Evolutionary conservation across 1,140 invertebrate species (phyloP).

Genomic region (Choristoneura fumiferana): DNA sequence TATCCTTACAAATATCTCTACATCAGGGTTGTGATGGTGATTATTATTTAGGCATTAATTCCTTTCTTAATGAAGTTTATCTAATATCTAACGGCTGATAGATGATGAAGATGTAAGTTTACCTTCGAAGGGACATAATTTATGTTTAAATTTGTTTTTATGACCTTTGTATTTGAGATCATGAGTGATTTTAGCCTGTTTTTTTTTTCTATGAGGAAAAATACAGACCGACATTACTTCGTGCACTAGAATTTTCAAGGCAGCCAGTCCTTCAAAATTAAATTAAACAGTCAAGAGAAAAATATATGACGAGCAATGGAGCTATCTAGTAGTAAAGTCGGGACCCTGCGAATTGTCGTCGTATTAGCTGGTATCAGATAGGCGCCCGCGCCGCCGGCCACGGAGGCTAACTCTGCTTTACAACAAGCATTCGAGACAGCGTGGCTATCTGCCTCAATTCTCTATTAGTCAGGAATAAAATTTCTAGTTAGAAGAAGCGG

Average conservation of each 20-base stretch:
- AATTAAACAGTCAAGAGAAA: too few relatives aligned
- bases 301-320: too few relatives aligned
- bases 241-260: too few relatives aligned
- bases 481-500: background rate
- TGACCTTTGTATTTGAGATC: too few relatives aligned
- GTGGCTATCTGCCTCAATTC: background rate
- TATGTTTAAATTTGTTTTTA: background rate
- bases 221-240: too few relatives aligned
- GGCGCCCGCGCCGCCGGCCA: conserved; percentile 28
- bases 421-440: conserved; percentile 8
- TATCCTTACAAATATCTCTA: conserved; percentile 7
- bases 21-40: conserved; percentile 2
- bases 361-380: conserved; percentile 66
- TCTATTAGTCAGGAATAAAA: background rate
- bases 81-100: conserved; percentile 11
- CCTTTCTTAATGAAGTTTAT: conserved; percentile 17
- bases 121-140: background rate
- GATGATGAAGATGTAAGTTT: conserved; percentile 3
- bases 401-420: conserved; percentile 26
- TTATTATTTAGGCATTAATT: conserved; percentile 14
- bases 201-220: too few relatives aligned
- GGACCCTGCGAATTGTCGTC: conserved; percentile 70
- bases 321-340: conserved; percentile 20
- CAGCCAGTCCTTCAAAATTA: too few relatives aligned
- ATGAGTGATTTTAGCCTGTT: too few relatives aligned